Conservation (phyloP, 2,797 vertebrate genomes). For the Heterohyrax brucei region DNA sequence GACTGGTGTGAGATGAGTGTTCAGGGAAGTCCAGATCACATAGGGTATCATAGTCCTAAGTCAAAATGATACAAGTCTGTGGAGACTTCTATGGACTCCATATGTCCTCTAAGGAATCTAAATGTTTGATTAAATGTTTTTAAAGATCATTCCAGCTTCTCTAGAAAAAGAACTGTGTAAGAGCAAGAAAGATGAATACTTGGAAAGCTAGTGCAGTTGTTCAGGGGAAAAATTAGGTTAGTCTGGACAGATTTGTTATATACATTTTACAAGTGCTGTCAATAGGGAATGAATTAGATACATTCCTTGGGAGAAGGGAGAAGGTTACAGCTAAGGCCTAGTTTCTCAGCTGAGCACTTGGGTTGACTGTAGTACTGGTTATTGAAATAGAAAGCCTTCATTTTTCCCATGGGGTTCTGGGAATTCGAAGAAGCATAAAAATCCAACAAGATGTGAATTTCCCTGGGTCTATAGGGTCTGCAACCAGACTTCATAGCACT, state of each 20-base stretch:
- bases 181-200: conserved; percentile 22
- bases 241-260: not conserved
- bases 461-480: not conserved
- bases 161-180: not conserved
- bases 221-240: not conserved
- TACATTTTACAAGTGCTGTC: not conserved
- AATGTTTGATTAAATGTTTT: not conserved
- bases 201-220: not conserved
- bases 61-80: not conserved
- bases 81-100: not conserved
- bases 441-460: not conserved
- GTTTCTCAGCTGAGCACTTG: conserved; percentile 12
- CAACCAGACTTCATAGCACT: not conserved
- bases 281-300: not conserved
- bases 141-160: not conserved
- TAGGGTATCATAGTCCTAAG: not conserved
- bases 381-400: conserved; percentile 26
- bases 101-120: too few relatives aligned
- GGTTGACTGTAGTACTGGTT: not conserved
- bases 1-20: not conserved
- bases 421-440: conserved; percentile 42
- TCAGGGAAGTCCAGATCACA: not conserved
- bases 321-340: not conserved
- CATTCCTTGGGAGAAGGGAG: not conserved
- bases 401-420: conserved; percentile 32